Evolutionary conservation across 2,113 vertebrate genomes (phyloP).

Genomic region (Sapayoa aenigma): DNA sequence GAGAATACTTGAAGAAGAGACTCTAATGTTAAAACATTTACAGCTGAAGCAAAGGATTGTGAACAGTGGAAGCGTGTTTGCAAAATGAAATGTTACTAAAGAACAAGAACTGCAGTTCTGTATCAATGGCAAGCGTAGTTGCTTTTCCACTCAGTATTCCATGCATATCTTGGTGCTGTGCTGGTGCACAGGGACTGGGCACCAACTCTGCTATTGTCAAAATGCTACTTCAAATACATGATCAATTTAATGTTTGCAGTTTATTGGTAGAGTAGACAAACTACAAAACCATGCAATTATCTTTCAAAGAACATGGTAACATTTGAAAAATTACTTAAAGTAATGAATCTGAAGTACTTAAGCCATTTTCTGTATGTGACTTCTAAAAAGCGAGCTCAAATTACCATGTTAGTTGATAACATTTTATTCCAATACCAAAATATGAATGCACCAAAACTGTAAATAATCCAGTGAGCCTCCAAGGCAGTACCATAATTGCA

Average conservation of each 20-base stretch:
- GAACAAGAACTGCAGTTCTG: conserved; percentile 76
- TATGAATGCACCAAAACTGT: background rate
- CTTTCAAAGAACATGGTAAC: background rate
- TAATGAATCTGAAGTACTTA: background rate
- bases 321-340: conserved; percentile 7
- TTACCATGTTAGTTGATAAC: background rate
- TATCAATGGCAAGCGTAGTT: conserved; percentile 95
- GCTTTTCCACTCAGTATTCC: conserved; percentile 73
- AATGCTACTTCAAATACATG: conserved; percentile 17
- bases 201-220: conserved; percentile 51
- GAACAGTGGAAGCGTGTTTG: conserved; percentile 18
- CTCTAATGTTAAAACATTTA: conserved; percentile 6
- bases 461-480: background rate
- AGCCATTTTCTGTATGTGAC: background rate
- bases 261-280: conserved; percentile 40
- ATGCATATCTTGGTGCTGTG: conserved; percentile 69
- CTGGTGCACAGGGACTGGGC: conserved; percentile 62
- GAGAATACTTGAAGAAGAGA: conserved; percentile 40
- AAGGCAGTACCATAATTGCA: background rate
- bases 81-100: conserved; percentile 29
- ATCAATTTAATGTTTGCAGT: conserved; percentile 62
- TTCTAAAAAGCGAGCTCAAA: background rate
- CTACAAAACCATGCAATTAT: conserved; percentile 57
- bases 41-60: conserved; percentile 42
- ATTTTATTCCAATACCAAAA: background rate